A percentile compares a stretch with the other conserved stretches of the same genome.
Evolutionary conservation across 1,140 invertebrate species (phyloP).

Genomic region (Neocloeon triangulifer): DNA sequence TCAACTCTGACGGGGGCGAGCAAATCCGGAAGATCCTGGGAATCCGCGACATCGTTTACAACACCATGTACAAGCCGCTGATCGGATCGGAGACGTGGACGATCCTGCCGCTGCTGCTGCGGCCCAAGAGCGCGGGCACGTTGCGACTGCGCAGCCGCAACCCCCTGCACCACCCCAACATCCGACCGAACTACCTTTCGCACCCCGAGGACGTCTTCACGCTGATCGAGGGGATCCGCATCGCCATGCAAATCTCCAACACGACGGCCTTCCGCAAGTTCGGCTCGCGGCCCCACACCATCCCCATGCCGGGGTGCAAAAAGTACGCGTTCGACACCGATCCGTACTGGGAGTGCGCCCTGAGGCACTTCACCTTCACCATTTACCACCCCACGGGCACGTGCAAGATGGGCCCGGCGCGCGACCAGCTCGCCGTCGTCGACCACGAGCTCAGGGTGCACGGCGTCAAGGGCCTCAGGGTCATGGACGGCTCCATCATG

Average conservation of each 20-base stretch:
- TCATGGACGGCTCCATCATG: conserved; percentile 59
- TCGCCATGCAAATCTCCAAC: conserved; percentile 54
- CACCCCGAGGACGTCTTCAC: conserved; percentile 52
- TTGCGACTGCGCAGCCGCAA: conserved; percentile 52
- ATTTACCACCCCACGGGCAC: conserved; percentile 71
- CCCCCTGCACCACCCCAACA: conserved; percentile 56
- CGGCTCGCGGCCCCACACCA: conserved; percentile 48
- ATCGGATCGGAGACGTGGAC: conserved; percentile 59
- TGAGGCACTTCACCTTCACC: conserved; percentile 60
- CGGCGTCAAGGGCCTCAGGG: conserved; percentile 43
- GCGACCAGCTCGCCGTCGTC: conserved; percentile 54
- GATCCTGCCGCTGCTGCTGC: conserved; percentile 49
- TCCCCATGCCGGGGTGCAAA: conserved; percentile 59
- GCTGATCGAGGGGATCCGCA: conserved; percentile 56
- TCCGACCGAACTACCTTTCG: conserved; percentile 82
- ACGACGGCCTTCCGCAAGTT: conserved; percentile 59
- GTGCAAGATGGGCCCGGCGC: conserved; percentile 62
- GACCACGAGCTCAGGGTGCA: conserved; percentile 51
- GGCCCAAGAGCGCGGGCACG: conserved; percentile 64
- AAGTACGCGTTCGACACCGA: conserved; percentile 41
- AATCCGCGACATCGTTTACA: conserved; percentile 53
- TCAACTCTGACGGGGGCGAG: conserved; percentile 57
- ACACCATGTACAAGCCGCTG: conserved; percentile 64
- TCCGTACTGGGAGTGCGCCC: conserved; percentile 66
- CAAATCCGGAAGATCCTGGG: conserved; percentile 51